These are phyloP conservation scores for Megalurothrips usitatus DNA, from an alignment of 2,888 invertebrate genomes.

Conservation along the genomic window DNA sequence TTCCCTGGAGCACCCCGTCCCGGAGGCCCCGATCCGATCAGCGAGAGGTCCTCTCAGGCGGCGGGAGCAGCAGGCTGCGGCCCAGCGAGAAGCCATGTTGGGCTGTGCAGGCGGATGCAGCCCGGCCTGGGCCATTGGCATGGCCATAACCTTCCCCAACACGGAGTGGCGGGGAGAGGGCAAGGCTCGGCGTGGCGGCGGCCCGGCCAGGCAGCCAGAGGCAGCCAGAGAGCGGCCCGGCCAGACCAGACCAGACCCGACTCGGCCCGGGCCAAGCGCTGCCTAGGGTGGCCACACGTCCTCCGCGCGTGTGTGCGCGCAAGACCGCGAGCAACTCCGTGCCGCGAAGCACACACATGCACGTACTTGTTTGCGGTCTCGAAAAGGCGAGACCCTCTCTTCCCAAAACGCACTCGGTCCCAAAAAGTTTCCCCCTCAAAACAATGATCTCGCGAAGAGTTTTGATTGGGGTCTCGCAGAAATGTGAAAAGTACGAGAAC, in stretches of 20 bases:
- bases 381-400: too few species aligned
- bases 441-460: too few species aligned
- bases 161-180: neutral
- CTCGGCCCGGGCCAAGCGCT: neutral
- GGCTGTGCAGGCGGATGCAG: neutral
- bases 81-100: neutral
- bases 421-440: too few species aligned
- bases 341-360: neutral
- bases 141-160: constrained; percentile 24
- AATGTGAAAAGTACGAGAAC: too few species aligned
- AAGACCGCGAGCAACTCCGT: neutral
- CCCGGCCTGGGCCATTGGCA: neutral
- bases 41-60: too few species aligned
- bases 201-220: too few species aligned
- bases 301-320: neutral
- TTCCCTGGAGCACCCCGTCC: too few species aligned
- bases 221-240: neutral
- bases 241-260: neutral
- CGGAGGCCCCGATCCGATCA: too few species aligned
- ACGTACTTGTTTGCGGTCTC: neutral
- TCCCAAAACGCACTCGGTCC: too few species aligned
- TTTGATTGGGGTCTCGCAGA: too few species aligned
- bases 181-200: neutral
- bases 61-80: too few species aligned
- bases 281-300: too few species aligned